Base-by-base conservation (phyloP, 92 coral and sea anemone species). In the Siderastrea siderea region DNA sequence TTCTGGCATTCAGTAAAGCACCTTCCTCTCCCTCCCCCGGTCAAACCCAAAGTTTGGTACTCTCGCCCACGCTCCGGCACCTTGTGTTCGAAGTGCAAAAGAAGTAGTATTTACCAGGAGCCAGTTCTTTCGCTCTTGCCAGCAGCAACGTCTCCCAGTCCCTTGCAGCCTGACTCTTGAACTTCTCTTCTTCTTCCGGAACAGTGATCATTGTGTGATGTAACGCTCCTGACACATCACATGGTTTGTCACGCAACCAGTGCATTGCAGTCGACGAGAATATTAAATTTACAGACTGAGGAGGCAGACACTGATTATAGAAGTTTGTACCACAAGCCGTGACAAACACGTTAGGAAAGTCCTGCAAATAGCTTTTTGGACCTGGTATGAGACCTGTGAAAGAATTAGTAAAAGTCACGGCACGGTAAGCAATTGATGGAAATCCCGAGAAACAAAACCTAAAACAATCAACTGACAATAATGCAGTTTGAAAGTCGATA, bases 181-280 rank as follows among this genome's bases (percentile, higher is more conserved):
- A 94, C 67, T 84, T 89, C 71, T 87, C 82, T 26, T 52, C 70
- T 67, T 94, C 97, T 65, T 89, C 92, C 38, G 93, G 95, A 26
- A 59, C 81, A 46, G 95, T 79, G 45, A 92, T 92, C 97, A 94
- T 94, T 8, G 97, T 92, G 84, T 92, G 93, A 50, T 94, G 93
- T 7, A 94, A 83, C 3, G 95, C 95, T 7, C 97, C 97, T 7
- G 95, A 92, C 73, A 94, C 88, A 87, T 84, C 68, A 81, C 95
- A 94, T 14, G 98, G 98, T 71, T 93, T 94, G 74, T 79, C 89
- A 51, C 87, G 92, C 87, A 94, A 68, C 98, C 98, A 94, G 79
- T 94, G 98, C 95, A 94, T 84, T 38, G 95, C 90, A 6, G 95
- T 94, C 45, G 98, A 77, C 12, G 98, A 94, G 59, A 89, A 94